Base-by-base conservation (phyloP, 2,888 invertebrate genomes). In the Aethes cnicana region DNA sequence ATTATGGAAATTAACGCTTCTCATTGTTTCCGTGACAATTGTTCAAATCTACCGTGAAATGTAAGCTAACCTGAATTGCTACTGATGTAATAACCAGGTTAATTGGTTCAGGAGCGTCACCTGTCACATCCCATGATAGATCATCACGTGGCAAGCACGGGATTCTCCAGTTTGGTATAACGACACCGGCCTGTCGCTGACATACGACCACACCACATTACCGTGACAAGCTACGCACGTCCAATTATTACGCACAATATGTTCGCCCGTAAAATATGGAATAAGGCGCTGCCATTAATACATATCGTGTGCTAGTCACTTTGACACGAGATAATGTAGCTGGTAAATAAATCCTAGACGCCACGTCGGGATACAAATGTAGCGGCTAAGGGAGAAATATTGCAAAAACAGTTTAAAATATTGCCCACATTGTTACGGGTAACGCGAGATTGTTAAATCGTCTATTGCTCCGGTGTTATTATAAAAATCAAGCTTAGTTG, bases 171-270 rank as follows among this genome's bases (percentile, higher is more conserved):
- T 85, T 85, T 82, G 85, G 81, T 83, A 78, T 82, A 84, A 85
- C 81, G 84, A 82, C 84, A 84, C 79, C 72, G 61, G 80, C 62
- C 63, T 67, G 74, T 77, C 82, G 66, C 81, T 86, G 79, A 86
- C 84, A 70, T 85, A 87, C 77, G 81, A 71, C 77, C 84, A 74
- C 78, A 71, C 77, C 84, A 74, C 78, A 88, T 88, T 86, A 85
- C 77, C 72, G 72, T 77, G 81, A 84, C 86, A 81, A 72, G 77
- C 77, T 77, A 86, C 85, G 81, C 82, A 80, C 84, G 82, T 84
- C 84, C 86, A 86, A 87, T 87, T 87, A 87, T 81, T 81, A 81
- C 83, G 76, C 68, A 84, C 84, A 82, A 84, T 85, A 78, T 84
- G 76, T 82, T 81, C 73, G 73, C 74, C 68, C 67, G 83, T 84